These are phyloP conservation scores for Agrotis exclamationis DNA, from an alignment of 2,888 invertebrate species.

Conservation along the genomic window DNA sequence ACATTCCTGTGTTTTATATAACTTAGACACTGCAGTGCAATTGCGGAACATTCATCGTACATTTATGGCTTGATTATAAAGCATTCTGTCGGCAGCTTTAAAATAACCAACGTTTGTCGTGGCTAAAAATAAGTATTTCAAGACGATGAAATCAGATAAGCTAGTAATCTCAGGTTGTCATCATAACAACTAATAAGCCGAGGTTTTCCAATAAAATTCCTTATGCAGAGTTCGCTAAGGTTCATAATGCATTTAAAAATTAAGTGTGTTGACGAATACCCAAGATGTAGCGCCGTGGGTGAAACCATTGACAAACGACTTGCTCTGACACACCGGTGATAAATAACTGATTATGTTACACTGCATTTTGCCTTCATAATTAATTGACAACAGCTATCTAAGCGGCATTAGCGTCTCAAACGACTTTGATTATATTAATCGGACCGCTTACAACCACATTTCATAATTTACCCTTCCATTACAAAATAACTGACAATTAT, in stretches of 20 bases:
- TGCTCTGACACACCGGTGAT: conserved; percentile 87
- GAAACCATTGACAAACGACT: conserved; percentile 89
- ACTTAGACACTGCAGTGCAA: conserved; percentile 60
- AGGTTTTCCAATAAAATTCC: conserved; percentile 72
- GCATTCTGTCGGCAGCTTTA: conserved; percentile 60
- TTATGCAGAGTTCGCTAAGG: conserved; percentile 76
- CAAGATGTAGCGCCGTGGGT: conserved; percentile 85
- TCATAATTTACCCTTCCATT: conserved; percentile 74
- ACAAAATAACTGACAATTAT: conserved; percentile 78
- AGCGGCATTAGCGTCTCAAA: conserved; percentile 75
- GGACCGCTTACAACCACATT: conserved; percentile 73
- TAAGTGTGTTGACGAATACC: conserved; percentile 82
- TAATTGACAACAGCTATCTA: conserved; percentile 87
- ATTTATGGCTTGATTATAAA: conserved; percentile 64
- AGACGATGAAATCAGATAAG: conserved; percentile 87
- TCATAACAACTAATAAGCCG: conserved; percentile 81
- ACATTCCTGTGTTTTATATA: conserved; percentile 70
- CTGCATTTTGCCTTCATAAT: conserved; percentile 88
- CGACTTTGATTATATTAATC: conserved; percentile 75
- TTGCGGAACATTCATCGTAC: conserved; percentile 64
- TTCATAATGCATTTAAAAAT: conserved; percentile 72
- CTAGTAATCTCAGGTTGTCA: conserved; percentile 85
- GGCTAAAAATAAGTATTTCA: conserved; percentile 81
- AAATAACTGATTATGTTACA: conserved; percentile 91
- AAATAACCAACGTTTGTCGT: conserved; percentile 71